phyloP scores from a whole-genome alignment of 2,797 vertebrate species.

The Alcedo quadribrachys region DNA sequence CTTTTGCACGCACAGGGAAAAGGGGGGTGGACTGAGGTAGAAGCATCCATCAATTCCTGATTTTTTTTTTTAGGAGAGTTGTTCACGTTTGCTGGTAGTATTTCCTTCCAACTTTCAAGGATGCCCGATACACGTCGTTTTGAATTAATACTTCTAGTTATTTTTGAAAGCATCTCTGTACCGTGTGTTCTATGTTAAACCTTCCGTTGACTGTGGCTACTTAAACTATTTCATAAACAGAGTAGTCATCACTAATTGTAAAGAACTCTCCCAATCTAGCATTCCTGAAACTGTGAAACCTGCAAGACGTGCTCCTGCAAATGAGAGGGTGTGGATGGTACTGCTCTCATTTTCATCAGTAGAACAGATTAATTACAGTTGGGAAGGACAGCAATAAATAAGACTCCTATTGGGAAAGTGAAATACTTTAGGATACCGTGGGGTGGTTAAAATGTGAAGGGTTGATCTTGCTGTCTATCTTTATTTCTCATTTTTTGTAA shows the following conservation, averaged over 20 bases:
- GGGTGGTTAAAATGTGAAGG: background rate
- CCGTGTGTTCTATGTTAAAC: background rate
- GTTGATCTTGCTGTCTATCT: background rate
- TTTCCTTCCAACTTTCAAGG: background rate
- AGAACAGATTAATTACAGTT: background rate
- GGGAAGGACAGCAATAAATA: background rate
- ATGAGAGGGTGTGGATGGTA: constrained; percentile 20
- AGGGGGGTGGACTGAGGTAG: constrained; percentile 48
- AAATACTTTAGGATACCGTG: background rate
- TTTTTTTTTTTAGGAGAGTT: background rate
- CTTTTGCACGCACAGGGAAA: constrained; percentile 74
- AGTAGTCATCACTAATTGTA: background rate
- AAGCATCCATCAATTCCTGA: constrained; percentile 37
- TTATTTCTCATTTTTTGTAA: background rate
- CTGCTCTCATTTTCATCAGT: background rate
- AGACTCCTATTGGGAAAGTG: background rate
- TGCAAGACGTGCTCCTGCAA: background rate
- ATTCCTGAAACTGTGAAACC: constrained; percentile 29
- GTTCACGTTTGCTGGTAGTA: background rate
- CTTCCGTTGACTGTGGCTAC: background rate
- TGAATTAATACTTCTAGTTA: background rate
- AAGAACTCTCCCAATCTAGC: background rate
- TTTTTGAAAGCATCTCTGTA: background rate
- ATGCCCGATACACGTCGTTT: background rate
- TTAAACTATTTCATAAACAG: constrained; percentile 17